A percentile compares a stretch with the other conserved stretches of the same genome.
Conservation (phyloP, 2,888 invertebrate genomes). For the Pseudanteris insignis region DNA sequence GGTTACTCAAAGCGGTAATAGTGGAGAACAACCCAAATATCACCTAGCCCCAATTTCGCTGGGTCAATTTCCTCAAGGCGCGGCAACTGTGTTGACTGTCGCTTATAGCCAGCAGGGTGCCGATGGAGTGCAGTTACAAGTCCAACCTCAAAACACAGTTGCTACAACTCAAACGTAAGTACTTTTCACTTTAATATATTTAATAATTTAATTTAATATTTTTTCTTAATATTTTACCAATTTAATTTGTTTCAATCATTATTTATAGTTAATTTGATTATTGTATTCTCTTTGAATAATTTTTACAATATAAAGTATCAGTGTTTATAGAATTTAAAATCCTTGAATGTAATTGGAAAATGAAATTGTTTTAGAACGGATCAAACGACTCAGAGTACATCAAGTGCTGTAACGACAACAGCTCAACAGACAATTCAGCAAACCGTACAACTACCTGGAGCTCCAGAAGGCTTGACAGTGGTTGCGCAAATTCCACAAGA, state of each 20-base stretch:
- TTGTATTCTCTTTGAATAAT: neutral
- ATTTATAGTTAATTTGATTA: too few relatives aligned
- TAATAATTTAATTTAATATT: neutral
- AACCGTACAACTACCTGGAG: slow-evolving; percentile 66
- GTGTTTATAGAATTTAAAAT: too few relatives aligned
- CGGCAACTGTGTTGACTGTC: slow-evolving; percentile 78
- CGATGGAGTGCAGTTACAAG: slow-evolving; percentile 67
- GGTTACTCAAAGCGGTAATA: slow-evolving; percentile 67
- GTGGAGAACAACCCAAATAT: slow-evolving; percentile 75
- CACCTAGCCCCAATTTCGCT: slow-evolving; percentile 79
- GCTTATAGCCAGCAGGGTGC: slow-evolving; percentile 75
- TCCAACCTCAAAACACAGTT: slow-evolving; percentile 64
- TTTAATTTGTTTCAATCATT: too few relatives aligned
- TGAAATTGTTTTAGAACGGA: slow-evolving; percentile 54
- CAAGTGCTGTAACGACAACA: slow-evolving; percentile 63
- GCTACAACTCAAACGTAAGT: slow-evolving; percentile 65
- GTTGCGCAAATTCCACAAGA: slow-evolving; percentile 77
- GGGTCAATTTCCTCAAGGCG: slow-evolving; percentile 78
- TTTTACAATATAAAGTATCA: too few relatives aligned
- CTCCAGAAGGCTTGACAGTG: slow-evolving; percentile 74
- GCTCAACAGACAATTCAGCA: slow-evolving; percentile 65
- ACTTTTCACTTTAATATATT: slow-evolving; percentile 8
- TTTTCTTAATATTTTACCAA: too few relatives aligned
- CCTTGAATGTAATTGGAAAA: too few relatives aligned
- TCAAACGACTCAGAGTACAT: slow-evolving; percentile 64